Percentiles rank a stretch among this genome's conserved stretches.
phyloP scores from a whole-genome alignment of 2,113 vertebrate species.

The Psittacula cyanocephala region DNA sequence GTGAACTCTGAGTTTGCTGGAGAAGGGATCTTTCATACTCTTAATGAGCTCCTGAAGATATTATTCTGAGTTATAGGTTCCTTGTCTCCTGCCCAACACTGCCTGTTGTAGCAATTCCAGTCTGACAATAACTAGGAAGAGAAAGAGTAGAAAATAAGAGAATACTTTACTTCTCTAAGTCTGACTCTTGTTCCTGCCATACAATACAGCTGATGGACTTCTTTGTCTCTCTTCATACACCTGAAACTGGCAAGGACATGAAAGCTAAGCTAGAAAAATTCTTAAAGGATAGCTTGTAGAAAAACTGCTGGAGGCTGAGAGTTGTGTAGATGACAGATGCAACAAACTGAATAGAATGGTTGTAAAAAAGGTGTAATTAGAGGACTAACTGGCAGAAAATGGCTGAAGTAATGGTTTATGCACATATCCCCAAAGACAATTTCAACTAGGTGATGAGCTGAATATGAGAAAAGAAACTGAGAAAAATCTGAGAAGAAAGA shows the following conservation, averaged over 20 bases:
- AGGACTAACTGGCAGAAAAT: neutral
- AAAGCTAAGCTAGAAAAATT: neutral
- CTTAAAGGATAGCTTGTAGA: neutral
- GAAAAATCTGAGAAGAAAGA: neutral
- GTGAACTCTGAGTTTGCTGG: neutral
- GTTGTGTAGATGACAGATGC: neutral
- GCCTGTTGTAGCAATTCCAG: neutral
- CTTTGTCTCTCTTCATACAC: neutral
- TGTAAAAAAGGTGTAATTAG: neutral
- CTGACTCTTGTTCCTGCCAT: neutral
- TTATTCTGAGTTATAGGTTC: neutral
- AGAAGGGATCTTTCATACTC: neutral
- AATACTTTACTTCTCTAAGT: neutral
- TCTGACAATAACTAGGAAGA: neutral
- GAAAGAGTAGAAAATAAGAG: neutral
- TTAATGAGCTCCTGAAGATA: neutral
- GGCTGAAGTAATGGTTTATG: neutral
- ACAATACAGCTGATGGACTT: neutral
- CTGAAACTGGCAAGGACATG: neutral
- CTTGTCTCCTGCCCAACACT: neutral
- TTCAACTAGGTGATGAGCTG: neutral
- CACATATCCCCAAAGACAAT: neutral
- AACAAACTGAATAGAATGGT: neutral
- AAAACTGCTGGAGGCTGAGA: neutral
- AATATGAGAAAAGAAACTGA: neutral